phyloP scores from a whole-genome alignment of 1,140 invertebrate genomes.

The Drosophila obscura region DNA sequence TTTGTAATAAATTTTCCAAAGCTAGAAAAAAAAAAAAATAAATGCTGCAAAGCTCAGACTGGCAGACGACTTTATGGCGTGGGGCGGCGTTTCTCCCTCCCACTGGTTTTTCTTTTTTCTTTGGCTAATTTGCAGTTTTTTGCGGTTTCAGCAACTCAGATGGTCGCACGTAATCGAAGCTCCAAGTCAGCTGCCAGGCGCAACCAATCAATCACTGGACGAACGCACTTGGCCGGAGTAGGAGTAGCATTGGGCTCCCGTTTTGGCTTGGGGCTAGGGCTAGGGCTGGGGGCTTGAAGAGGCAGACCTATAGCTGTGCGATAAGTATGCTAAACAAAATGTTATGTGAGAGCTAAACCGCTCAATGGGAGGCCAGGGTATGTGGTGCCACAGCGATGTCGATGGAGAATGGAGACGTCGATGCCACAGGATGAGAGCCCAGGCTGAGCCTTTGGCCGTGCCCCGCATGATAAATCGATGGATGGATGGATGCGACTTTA shows the following conservation, averaged over 20 bases:
- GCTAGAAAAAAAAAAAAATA: neutral
- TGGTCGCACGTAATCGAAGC: constrained; percentile 55
- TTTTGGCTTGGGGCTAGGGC: neutral
- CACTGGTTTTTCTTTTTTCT: neutral
- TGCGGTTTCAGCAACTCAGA: constrained; percentile 47
- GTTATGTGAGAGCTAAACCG: constrained; percentile 16
- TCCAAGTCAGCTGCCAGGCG: constrained; percentile 36
- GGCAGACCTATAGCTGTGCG: constrained; percentile 16
- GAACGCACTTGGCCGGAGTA: constrained; percentile 20
- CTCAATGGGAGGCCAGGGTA: too few species aligned
- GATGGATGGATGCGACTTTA: constrained; percentile 53
- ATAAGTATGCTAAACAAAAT: constrained; percentile 68
- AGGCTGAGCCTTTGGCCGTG: constrained; percentile 40
- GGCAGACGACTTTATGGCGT: too few species aligned
- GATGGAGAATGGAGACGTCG: too few species aligned
- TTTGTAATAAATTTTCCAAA: neutral
- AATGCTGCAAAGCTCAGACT: neutral
- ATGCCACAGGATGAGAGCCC: neutral
- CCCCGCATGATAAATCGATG: constrained; percentile 58
- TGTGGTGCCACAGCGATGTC: constrained; percentile 3
- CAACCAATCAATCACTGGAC: constrained; percentile 63
- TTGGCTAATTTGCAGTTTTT: constrained; percentile 52
- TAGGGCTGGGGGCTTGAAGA: too few species aligned
- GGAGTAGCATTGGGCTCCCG: neutral
- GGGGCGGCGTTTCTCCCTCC: neutral